Percentiles rank a stretch among this genome's conserved stretches.
Conservation (phyloP, 2,113 vertebrate species). For the Misgurnus mizolepis region DNA sequence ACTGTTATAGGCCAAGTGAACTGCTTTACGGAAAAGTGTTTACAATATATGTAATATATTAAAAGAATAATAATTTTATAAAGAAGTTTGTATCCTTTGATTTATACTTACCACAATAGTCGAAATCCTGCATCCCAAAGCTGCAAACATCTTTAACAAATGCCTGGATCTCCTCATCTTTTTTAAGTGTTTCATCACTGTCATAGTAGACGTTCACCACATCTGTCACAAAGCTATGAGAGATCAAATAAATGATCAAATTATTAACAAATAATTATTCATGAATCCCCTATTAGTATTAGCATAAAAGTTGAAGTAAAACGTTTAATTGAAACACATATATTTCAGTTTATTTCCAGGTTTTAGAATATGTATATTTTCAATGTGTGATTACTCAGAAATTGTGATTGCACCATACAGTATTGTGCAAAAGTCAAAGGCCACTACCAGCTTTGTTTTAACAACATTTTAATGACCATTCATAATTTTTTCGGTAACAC, state of each 20-base stretch:
- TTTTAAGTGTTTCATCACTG: slow-evolving; percentile 78
- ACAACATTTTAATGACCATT: too few relatives aligned
- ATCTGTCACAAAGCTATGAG: slow-evolving; percentile 83
- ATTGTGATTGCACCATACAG: too few relatives aligned
- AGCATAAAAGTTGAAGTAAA: not conserved
- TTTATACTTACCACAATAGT: slow-evolving; percentile 80
- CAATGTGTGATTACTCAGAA: too few relatives aligned
- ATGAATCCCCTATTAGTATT: not conserved
- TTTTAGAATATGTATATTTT: too few relatives aligned
- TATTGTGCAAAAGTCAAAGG: too few relatives aligned
- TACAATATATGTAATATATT: too few relatives aligned
- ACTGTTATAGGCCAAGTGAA: not conserved
- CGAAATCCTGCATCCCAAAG: slow-evolving; percentile 90
- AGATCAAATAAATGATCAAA: not conserved
- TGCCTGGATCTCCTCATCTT: slow-evolving; percentile 89
- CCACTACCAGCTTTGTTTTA: too few relatives aligned
- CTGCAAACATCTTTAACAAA: slow-evolving; percentile 89
- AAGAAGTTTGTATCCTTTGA: not conserved
- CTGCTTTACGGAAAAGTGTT: too few relatives aligned
- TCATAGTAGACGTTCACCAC: slow-evolving; percentile 87
- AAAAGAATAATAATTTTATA: too few relatives aligned
- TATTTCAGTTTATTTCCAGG: too few relatives aligned
- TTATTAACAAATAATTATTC: not conserved
- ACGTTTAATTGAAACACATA: not conserved
- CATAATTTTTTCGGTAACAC: too few relatives aligned